Conservation (phyloP, 2,797 vertebrate genomes). For the Acrossocheilus fasciatus region DNA sequence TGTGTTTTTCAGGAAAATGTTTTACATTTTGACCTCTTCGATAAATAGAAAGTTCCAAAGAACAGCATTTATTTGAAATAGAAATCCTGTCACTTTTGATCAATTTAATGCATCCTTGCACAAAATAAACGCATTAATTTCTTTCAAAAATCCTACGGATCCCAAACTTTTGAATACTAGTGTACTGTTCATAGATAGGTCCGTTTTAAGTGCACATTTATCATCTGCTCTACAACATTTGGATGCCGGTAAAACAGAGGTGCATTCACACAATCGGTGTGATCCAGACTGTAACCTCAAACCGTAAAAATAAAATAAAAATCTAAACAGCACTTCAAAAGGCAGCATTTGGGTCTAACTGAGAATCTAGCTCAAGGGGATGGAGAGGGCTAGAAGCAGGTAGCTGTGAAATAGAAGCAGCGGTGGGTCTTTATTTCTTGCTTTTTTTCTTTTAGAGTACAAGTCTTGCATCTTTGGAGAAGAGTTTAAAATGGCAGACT, state of each 20-base stretch:
- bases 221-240: slow-evolving; percentile 51
- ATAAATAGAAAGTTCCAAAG: not conserved
- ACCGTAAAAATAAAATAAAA: slow-evolving; percentile 43
- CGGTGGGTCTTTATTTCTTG: slow-evolving; percentile 38
- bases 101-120: not conserved
- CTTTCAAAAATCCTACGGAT: not conserved
- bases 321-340: slow-evolving; percentile 58
- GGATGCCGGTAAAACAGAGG: slow-evolving; percentile 18
- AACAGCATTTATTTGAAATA: not conserved
- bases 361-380: slow-evolving; percentile 51
- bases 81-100: not conserved
- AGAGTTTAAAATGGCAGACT: slow-evolving; percentile 20
- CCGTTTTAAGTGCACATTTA: slow-evolving; percentile 52
- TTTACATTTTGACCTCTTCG: not conserved
- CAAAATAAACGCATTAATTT: not conserved
- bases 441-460: slow-evolving; percentile 21
- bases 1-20: not conserved
- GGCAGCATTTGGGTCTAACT: slow-evolving; percentile 63
- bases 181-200: slow-evolving; percentile 33
- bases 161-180: not conserved
- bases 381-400: slow-evolving; percentile 53
- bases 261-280: slow-evolving; percentile 41
- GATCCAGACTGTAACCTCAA: slow-evolving; percentile 16
- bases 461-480: slow-evolving; percentile 50
- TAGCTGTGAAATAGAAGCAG: slow-evolving; percentile 67